Evolutionary conservation across 2,797 vertebrate species (phyloP), one percentile per base, ranked within the genome.

Genomic region (Sparidentex hasta): DNA sequence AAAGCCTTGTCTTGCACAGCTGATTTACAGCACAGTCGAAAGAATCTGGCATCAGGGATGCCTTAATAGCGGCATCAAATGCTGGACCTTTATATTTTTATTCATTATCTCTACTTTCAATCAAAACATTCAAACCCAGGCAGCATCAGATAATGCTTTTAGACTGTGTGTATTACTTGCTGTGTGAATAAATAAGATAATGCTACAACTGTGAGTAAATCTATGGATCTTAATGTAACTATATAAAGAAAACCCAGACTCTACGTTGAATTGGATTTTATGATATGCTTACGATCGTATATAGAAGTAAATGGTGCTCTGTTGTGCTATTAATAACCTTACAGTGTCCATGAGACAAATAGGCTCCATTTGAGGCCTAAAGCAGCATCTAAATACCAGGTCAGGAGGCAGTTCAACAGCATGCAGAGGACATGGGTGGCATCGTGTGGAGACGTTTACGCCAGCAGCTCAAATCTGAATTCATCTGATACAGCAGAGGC

Each of bases 351-450:
- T 79, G 72, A 73, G 83, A 72, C 61, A 65, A 78, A 70, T 75
- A 82, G 80, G 83, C 91, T 93, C 92, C 92, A 90, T 92, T 88
- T 90, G 89, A 93, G 92, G 92, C 92, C 82, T 78, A 76, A 76
- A 80, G 78, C 74, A 74, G 62, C 71, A 76, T 71, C 61, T 71
- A 56, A 65, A 84, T 51, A 70, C n/a, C 59, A 87, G 74, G 75
- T 88, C 64, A 82, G 74, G 76, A 86, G 41, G 71, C 43, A 44
- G 51, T 55, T 72, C 20, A 65, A 68, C 47, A 63, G 52, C 91
- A 90, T 90, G 90, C 88, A 83, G 74, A 87, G 75, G 82, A 81
- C 58, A 74, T 44, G 66, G 76, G 66, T 21, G 62, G 48, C 56
- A 21, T 43, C 11, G 16, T 13, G 67, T 67, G 72, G 54, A 85